phyloP scores from a whole-genome alignment of 2,113 vertebrate genomes.

The Mugil cephalus region DNA sequence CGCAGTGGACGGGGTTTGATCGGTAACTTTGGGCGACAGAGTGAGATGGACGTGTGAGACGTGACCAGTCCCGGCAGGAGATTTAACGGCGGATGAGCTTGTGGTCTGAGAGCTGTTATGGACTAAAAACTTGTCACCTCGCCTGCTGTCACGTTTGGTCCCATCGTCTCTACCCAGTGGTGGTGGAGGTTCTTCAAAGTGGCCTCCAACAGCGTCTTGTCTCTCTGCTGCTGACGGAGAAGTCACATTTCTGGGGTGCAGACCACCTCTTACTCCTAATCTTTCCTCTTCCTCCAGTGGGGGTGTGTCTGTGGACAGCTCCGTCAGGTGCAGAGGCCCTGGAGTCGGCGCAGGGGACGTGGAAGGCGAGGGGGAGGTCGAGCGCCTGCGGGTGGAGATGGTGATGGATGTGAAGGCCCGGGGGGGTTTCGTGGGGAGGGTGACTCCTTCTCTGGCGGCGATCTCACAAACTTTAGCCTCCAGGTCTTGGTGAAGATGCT shows the following conservation, averaged over 20 bases:
- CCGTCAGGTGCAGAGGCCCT: conserved; percentile 44
- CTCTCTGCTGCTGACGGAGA: conserved; percentile 27
- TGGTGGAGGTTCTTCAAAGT: conserved; percentile 5
- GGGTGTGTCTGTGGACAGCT: conserved; percentile 26
- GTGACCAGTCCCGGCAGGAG: conserved; percentile 11
- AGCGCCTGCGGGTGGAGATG: conserved; percentile 77
- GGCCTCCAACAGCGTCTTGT: conserved; percentile 46
- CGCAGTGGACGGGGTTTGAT: not conserved
- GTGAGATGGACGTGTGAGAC: conserved; percentile 86
- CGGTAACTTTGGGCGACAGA: conserved; percentile 78
- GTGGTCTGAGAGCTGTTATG: not conserved
- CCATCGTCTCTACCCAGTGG: conserved; percentile 7
- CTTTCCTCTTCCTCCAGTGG: not conserved
- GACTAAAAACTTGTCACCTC: not conserved
- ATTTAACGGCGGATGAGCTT: not conserved
- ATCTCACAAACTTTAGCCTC: conserved; percentile 60
- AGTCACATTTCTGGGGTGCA: not conserved
- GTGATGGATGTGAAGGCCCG: conserved; percentile 81
- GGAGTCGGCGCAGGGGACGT: too few relatives aligned
- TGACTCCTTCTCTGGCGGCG: conserved; percentile 67
- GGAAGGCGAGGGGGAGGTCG: conserved; percentile 67
- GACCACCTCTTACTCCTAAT: not conserved
- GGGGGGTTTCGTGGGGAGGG: conserved; percentile 17
- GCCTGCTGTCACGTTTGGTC: not conserved
- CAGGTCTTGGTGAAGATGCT: conserved; percentile 5